Percentiles rank a stretch among this genome's conserved stretches.
These are phyloP conservation scores for Gymnarchus niloticus DNA, from an alignment of 2,113 vertebrate genomes.

Conservation along the genomic window DNA sequence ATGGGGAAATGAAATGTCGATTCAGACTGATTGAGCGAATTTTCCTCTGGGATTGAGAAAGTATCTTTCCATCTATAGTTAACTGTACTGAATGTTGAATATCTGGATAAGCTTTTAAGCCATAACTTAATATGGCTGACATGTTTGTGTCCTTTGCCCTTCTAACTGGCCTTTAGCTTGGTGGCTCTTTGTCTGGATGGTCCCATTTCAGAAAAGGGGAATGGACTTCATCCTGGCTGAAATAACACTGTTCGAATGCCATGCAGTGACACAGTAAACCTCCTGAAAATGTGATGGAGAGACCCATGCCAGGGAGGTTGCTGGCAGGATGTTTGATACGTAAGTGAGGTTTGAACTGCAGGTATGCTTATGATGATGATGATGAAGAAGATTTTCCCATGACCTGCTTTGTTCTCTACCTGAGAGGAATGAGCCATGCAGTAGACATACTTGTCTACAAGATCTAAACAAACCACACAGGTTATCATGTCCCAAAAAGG, in stretches of 20 bases:
- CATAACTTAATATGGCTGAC: neutral
- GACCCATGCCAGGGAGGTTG: too few relatives aligned
- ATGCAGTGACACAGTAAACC: too few relatives aligned
- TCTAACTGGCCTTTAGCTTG: too few relatives aligned
- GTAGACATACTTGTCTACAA: too few relatives aligned
- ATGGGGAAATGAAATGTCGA: neutral
- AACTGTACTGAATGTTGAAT: neutral
- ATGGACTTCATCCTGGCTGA: too few relatives aligned
- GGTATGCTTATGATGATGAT: neutral
- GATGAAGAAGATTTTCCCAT: neutral
- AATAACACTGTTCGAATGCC: too few relatives aligned
- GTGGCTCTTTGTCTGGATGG: neutral
- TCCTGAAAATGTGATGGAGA: too few relatives aligned
- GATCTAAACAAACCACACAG: neutral
- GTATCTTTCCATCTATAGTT: too few relatives aligned
- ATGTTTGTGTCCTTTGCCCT: neutral
- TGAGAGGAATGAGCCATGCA: neutral
- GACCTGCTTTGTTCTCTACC: neutral
- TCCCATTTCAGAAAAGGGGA: neutral
- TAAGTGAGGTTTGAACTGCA: neutral
- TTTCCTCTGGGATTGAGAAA: too few relatives aligned
- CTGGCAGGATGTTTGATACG: too few relatives aligned
- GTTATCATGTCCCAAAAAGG: neutral
- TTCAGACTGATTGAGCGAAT: neutral
- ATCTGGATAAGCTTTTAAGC: too few relatives aligned